Base-by-base conservation (phyloP, 1,140 invertebrate species). In the Ylistrum balloti region DNA sequence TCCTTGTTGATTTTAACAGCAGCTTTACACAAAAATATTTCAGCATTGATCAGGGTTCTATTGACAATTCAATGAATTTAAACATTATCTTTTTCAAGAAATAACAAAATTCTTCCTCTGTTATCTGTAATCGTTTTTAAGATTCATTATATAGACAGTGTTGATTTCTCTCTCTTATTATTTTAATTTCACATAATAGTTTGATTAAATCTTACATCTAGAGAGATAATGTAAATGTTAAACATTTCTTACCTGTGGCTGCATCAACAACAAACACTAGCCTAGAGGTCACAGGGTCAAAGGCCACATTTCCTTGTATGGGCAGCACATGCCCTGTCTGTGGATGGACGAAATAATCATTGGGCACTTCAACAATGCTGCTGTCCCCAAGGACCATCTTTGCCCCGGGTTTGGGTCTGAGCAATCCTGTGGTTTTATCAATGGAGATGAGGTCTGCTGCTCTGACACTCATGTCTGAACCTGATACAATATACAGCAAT, bases 281-380 rank as follows among this genome's bases (percentile, higher is more conserved):
- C 89, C 93, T 92, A 32, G 94, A 94, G 15, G 94, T 93, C 11
- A 95, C 88, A 13, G 95, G 93, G 87, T 96, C 95, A 90, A 93
- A 96, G 13, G 95, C 94, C 33, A 96, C 93, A 91, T 95, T 95
- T 33, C 95, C 94, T 74, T 93, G 89, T n/a, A 96, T 94, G 0
- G 95, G 95, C 33, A 96, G 86, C 13, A 95, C 93, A 48, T 93
- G 91, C 13, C 95, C 95, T 13, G 95, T 96, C 91, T 95, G 94
- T 34, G 95, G 95, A 88, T 96, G 95, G 0, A 96, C 90, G 88
- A 95, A 95, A 86, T 93, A 92, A 88, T 95, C 90, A 13, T 89
- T 22, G 20, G 95, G 95, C 22, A 95, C 90, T 20, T 90, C 87
- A 11, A 89, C 45, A 15, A 94, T 90, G 28, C 86, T 93, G 17